Evolutionary conservation across 2,797 vertebrate species (phyloP), one percentile per base, ranked within the genome.

Genomic region (Xenops minutus): DNA sequence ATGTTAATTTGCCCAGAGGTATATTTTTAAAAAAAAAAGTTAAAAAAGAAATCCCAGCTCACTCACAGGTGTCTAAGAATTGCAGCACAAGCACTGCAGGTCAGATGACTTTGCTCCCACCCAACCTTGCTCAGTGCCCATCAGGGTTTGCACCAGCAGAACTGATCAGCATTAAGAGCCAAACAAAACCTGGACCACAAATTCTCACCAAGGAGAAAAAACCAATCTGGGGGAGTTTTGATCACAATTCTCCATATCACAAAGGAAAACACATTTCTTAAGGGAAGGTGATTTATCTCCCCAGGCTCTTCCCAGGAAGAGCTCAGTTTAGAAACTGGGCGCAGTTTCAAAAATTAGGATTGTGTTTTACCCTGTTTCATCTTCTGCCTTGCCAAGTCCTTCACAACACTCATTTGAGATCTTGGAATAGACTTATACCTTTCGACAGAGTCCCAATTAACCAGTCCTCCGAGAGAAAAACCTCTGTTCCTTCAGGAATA

Each of bases 361-460:
- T 43, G 34, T 0, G 0, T 74, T 85, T 87, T 46, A 43, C 23
- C 69, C 66, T 44, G 30, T n/a, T 76, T 61, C 26, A 36, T 66
- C 37, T n/a, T 66, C 74, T 73, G 51, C 48, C 15, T n/a, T 51
- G 36, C 88, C 0, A 0, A 92, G 76, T 39, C 85, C 88, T 92
- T 93, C 62, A 37, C 66, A 75, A 15, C 54, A 24, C 18, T 67
- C 55, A 14, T 24, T 69, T 69, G 22, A 69, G 48, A 61, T 32
- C 82, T 74, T 76, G 63, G 81, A 67, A 79, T 21, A 66, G 82
- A 48, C 63, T 88, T 46, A 19, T 1, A n/a, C 61, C 63, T 95
- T 88, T 30, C 23, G 5, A 74, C 74, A 68, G 75, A 82, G 71
- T n/a, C 85, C 91, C 76, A 88, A 43, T 92, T 93, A 91, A 94